A percentile compares a stretch with the other conserved stretches of the same genome.
Conservation (phyloP, 2,113 vertebrate genomes). For the Aleadryas rufinucha region DNA sequence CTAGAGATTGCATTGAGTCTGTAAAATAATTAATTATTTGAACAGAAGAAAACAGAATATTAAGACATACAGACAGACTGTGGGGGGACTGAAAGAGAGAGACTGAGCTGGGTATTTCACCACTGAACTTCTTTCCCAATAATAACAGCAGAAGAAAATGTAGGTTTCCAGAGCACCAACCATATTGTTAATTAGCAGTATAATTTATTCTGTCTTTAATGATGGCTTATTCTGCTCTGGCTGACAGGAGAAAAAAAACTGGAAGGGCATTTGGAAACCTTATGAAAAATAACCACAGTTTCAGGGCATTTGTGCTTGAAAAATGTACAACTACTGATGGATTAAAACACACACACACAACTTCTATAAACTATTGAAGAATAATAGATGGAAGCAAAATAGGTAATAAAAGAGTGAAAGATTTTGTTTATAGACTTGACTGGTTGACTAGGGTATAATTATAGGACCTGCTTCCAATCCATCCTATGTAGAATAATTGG, state of each 20-base stretch:
- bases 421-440: conserved; percentile 62
- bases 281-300: conserved; percentile 12
- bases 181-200: conserved; percentile 60
- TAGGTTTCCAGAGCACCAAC: conserved; percentile 25
- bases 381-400: conserved; percentile 57
- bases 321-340: background rate
- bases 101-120: background rate
- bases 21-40: conserved; percentile 8
- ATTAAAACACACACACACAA: conserved; percentile 19
- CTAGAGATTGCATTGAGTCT: background rate
- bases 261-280: conserved; percentile 31
- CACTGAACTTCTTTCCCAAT: background rate
- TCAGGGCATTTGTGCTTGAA: conserved; percentile 44
- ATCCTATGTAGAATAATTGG: conserved; percentile 68
- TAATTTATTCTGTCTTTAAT: conserved; percentile 44
- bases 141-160: background rate
- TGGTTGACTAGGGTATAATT: conserved; percentile 57
- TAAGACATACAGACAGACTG: background rate
- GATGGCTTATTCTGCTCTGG: conserved; percentile 40
- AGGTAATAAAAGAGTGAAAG: conserved; percentile 54
- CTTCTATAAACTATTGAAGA: conserved; percentile 28
- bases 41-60: background rate
- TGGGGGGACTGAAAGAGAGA: background rate
- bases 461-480: conserved; percentile 48
- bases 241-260: conserved; percentile 28